Conservation (phyloP, 2,888 invertebrate species). For the Spodoptera picta region DNA sequence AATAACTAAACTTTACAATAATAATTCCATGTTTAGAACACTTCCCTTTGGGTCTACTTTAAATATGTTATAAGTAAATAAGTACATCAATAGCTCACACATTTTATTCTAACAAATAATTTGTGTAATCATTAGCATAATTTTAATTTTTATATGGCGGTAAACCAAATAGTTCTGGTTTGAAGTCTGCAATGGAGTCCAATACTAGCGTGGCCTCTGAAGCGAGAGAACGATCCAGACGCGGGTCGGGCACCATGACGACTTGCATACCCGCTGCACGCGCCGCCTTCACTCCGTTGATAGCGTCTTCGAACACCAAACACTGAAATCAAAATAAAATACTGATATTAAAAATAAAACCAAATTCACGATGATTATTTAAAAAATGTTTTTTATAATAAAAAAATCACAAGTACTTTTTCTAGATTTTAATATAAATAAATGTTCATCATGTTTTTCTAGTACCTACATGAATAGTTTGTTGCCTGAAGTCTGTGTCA, state of each 20-base stretch:
- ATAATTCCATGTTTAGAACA: no score
- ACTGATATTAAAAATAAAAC: neutral
- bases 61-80: neutral
- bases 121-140: neutral
- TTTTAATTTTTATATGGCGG: slow-evolving; percentile 85
- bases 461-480: no score
- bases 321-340: slow-evolving; percentile 85
- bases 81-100: slow-evolving; percentile 10
- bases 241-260: slow-evolving; percentile 93
- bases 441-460: no score
- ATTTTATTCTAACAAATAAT: neutral
- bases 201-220: slow-evolving; percentile 91
- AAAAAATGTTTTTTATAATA: no score
- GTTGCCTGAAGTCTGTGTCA: no score
- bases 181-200: slow-evolving; percentile 92
- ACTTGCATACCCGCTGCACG: slow-evolving; percentile 95
- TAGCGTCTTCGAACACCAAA: slow-evolving; percentile 96
- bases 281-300: slow-evolving; percentile 95
- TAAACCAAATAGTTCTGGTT: slow-evolving; percentile 94
- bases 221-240: slow-evolving; percentile 70
- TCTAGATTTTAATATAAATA: no score
- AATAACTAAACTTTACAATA: slow-evolving; percentile 1
- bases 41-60: no score
- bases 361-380: neutral
- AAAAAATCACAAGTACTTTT: no score